A percentile compares a stretch with the other conserved stretches of the same genome.
Evolutionary conservation across 1,140 invertebrate genomes (phyloP).

Genomic region (Sycophaga agraensis): DNA sequence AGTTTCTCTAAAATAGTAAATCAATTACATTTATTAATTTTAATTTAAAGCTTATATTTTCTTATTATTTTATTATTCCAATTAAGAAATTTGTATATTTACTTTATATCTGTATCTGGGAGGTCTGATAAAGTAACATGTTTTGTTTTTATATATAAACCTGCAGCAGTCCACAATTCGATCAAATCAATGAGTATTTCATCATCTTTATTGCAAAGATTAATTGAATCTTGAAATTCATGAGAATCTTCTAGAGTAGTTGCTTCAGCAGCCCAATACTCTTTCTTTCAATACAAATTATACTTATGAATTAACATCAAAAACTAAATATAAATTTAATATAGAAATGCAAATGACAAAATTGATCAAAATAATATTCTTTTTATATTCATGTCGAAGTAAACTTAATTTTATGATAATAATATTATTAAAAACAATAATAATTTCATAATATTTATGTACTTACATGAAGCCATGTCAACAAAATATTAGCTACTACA

Average conservation of each 20-base stretch:
- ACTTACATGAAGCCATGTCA: slow-evolving; percentile 64
- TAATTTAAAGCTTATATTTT: too few species aligned
- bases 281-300: slow-evolving; percentile 35
- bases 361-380: too few species aligned
- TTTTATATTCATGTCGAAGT: too few species aligned
- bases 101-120: slow-evolving; percentile 44
- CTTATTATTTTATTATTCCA: too few species aligned
- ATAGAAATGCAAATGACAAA: too few species aligned
- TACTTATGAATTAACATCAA: background rate
- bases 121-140: slow-evolving; percentile 38
- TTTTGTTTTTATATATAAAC: slow-evolving; percentile 44
- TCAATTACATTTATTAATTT: background rate
- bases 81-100: too few species aligned
- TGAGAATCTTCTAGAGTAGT: slow-evolving; percentile 36
- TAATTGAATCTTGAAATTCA: slow-evolving; percentile 23
- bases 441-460: background rate
- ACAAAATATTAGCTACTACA: slow-evolving; percentile 58
- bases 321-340: background rate
- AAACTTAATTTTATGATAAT: too few species aligned
- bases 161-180: slow-evolving; percentile 48
- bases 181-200: slow-evolving; percentile 42
- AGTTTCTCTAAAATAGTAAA: slow-evolving; percentile 17
- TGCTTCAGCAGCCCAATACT: slow-evolving; percentile 45
- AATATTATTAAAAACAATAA: too few species aligned
- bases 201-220: slow-evolving; percentile 29